Conservation (phyloP, 2,888 invertebrate species). For the Heliothis peltigera region DNA sequence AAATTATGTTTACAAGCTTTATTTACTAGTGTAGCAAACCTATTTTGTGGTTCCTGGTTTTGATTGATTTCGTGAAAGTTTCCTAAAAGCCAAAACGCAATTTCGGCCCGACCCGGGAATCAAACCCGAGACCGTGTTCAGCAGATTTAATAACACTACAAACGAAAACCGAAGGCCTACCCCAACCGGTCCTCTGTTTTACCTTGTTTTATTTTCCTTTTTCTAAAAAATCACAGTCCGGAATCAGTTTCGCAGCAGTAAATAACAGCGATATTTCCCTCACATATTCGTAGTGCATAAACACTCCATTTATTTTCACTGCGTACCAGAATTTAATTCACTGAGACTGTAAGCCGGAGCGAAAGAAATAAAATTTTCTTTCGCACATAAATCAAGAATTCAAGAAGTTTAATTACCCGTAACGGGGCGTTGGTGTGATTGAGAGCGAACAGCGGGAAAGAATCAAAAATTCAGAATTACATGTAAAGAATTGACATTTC, state of each 20-base stretch:
- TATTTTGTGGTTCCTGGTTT: too few relatives aligned
- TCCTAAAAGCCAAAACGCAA: too few relatives aligned
- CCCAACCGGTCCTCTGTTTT: neutral
- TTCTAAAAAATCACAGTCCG: constrained; percentile 4
- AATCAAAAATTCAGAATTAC: too few relatives aligned
- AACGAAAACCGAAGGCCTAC: neutral
- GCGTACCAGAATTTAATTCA: constrained; percentile 60
- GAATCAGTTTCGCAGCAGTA: constrained; percentile 26
- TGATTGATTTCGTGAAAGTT: too few relatives aligned
- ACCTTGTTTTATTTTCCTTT: neutral
- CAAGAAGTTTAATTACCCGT: constrained; percentile 64
- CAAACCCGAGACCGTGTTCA: too few relatives aligned
- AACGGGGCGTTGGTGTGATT: constrained; percentile 17
- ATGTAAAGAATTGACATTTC: too few relatives aligned
- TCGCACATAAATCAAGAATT: constrained; percentile 58
- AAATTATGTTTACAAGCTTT: too few relatives aligned
- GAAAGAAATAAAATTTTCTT: constrained; percentile 64
- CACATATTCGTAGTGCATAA: constrained; percentile 49
- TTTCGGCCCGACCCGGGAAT: too few relatives aligned
- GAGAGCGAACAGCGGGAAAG: constrained; percentile 21
- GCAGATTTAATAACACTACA: too few relatives aligned
- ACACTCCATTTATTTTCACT: constrained; percentile 47
- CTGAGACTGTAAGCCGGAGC: constrained; percentile 41
- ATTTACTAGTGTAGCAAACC: too few relatives aligned
- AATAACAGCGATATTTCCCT: constrained; percentile 32